Conservation (phyloP, 2,113 vertebrate genomes). For the Tringa solitaria region DNA sequence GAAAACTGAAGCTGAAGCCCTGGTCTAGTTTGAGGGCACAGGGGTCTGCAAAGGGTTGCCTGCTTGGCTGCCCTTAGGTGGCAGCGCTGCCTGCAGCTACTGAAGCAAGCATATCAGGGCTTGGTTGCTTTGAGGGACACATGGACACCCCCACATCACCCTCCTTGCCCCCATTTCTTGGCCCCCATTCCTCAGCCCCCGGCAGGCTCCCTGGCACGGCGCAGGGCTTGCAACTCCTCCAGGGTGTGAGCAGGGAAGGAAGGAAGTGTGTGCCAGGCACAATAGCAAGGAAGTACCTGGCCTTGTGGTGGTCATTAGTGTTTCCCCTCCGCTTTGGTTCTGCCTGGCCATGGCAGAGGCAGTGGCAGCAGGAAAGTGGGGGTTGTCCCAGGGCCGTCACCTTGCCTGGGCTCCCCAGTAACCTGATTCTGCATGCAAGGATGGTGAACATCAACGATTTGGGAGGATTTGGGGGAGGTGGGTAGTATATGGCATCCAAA, state of each 20-base stretch:
- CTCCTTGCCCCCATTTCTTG: background rate
- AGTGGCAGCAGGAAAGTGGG: rapidly evolving
- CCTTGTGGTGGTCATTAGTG: background rate
- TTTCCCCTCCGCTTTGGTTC: background rate
- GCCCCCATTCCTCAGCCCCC: background rate
- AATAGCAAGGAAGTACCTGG: slow-evolving; percentile 28
- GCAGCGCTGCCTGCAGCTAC: background rate
- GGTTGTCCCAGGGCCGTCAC: background rate
- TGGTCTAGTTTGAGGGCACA: background rate
- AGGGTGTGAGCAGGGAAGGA: background rate
- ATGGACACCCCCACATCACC: background rate
- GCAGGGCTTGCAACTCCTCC: background rate
- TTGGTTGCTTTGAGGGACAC: background rate
- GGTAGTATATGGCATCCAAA: background rate
- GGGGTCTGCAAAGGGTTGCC: background rate
- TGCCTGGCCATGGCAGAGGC: background rate
- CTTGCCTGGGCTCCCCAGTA: background rate
- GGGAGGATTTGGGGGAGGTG: background rate
- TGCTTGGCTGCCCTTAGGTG: background rate
- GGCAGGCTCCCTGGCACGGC: rapidly evolving
- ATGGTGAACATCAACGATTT: background rate
- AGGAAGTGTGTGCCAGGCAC: background rate
- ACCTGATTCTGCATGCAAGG: background rate
- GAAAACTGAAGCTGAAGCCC: background rate
- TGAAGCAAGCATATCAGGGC: rapidly evolving